phyloP scores from a whole-genome alignment of 2,888 invertebrate genomes.

The Rhyacophila evoluta region DNA sequence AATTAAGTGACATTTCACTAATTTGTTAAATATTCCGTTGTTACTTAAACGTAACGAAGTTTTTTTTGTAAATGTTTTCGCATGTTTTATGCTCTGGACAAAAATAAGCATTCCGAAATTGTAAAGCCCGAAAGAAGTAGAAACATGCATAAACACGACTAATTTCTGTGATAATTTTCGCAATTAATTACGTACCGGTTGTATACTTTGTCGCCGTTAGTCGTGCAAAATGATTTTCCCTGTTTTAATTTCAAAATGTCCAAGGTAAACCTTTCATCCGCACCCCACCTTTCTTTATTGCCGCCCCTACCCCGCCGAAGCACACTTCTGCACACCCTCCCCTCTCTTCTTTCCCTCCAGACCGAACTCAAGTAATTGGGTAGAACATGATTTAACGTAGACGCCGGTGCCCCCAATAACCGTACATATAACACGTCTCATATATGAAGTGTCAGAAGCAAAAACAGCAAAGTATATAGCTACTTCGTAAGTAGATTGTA shows the following conservation, averaged over 20 bases:
- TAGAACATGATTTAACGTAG: slow-evolving; percentile 50
- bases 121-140: not conserved
- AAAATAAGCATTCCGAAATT: not conserved
- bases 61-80: not conserved
- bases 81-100: not conserved
- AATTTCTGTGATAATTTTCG: slow-evolving; percentile 22
- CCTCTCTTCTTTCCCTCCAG: slow-evolving; percentile 23
- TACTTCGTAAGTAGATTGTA: not conserved
- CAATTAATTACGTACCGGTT: slow-evolving; percentile 18
- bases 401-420: slow-evolving; percentile 41
- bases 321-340: not conserved
- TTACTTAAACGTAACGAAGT: too few species aligned
- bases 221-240: slow-evolving; percentile 34
- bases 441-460: slow-evolving; percentile 18
- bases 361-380: slow-evolving; percentile 47
- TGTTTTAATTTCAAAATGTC: slow-evolving; percentile 41
- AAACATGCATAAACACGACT: slow-evolving; percentile 22
- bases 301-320: slow-evolving; percentile 29
- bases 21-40: too few species aligned
- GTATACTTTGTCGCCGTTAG: slow-evolving; percentile 1
- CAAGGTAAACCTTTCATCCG: slow-evolving; percentile 40
- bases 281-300: slow-evolving; percentile 12
- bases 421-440: slow-evolving; percentile 9
- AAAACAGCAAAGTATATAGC: not conserved
- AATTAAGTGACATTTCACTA: too few species aligned